Evolutionary conservation across 35 echinoderm and acorn worm species (phyloP).

Genomic region (Apostichopus californicus): DNA sequence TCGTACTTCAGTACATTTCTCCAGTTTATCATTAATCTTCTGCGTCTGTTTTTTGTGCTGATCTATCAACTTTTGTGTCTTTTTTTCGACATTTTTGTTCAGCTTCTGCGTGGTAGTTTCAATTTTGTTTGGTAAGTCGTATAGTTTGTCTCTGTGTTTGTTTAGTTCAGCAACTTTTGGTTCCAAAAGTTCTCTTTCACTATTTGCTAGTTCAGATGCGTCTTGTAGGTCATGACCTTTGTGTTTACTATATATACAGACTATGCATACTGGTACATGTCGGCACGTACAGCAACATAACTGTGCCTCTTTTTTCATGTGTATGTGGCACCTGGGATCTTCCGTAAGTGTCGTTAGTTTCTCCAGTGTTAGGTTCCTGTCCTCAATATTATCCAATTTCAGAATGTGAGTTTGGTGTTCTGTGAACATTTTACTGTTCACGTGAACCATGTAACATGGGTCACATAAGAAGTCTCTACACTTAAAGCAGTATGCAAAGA

Average conservation of each 20-base stretch:
- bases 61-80: not conserved
- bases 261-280: slow-evolving; percentile 13
- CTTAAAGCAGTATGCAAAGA: too few species aligned
- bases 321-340: not conserved
- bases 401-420: too few species aligned
- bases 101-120: not conserved
- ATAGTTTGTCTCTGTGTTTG: not conserved
- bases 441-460: too few species aligned
- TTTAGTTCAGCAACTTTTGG: not conserved
- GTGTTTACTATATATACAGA: slow-evolving; percentile 15
- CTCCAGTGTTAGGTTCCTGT: not conserved
- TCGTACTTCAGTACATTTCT: not conserved
- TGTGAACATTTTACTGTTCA: not conserved
- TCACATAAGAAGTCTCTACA: too few species aligned
- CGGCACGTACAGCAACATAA: slow-evolving; percentile 33
- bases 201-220: slow-evolving; percentile 27
- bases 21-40: not conserved
- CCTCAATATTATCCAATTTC: not conserved
- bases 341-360: not conserved
- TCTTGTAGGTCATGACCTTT: slow-evolving; percentile 20
- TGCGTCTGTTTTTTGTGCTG: not conserved
- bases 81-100: not conserved
- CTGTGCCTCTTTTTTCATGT: not conserved
- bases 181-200: not conserved
- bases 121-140: not conserved